A percentile compares a stretch with the other conserved stretches of the same genome.
These are phyloP conservation scores for Polypterus bichir DNA, from an alignment of 2,113 vertebrate species.

Conservation along the genomic window DNA sequence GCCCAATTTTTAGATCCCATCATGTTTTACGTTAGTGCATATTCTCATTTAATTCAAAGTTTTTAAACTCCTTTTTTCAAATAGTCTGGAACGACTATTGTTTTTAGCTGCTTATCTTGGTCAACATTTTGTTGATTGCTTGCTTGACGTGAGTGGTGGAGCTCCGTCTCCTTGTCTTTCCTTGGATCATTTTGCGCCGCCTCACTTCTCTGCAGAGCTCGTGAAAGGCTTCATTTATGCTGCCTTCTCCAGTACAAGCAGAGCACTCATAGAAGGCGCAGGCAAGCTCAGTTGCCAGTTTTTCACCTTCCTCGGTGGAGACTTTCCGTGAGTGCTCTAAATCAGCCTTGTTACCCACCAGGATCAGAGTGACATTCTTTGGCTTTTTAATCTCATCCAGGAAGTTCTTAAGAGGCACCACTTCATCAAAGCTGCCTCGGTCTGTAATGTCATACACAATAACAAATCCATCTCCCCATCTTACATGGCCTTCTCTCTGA, in stretches of 20 bases:
- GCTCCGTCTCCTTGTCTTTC: conserved; percentile 81
- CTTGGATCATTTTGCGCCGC: conserved; percentile 79
- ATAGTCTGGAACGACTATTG: too few species aligned
- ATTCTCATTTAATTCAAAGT: too few species aligned
- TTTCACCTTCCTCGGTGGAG: conserved; percentile 84
- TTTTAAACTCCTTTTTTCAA: too few species aligned
- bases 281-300: conserved; percentile 80
- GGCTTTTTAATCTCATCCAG: conserved; percentile 89
- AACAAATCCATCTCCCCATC: conserved; percentile 89
- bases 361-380: conserved; percentile 79
- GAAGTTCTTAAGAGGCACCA: conserved; percentile 71
- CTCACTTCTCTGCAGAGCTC: conserved; percentile 87
- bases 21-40: too few species aligned
- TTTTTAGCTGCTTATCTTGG: conserved; percentile 92
- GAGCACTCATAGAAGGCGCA: conserved; percentile 96
- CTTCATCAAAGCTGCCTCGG: conserved; percentile 85
- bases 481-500: conserved; percentile 84
- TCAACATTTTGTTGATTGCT: conserved; percentile 98
- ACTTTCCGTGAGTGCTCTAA: conserved; percentile 87
- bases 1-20: too few species aligned
- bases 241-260: conserved; percentile 79
- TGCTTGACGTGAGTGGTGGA: conserved; percentile 97
- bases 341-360: conserved; percentile 94
- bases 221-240: conserved; percentile 76
- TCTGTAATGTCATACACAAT: conserved; percentile 95